Base-by-base conservation (phyloP, 2,113 vertebrate genomes). In the Onychostruthus taczanowskii region DNA sequence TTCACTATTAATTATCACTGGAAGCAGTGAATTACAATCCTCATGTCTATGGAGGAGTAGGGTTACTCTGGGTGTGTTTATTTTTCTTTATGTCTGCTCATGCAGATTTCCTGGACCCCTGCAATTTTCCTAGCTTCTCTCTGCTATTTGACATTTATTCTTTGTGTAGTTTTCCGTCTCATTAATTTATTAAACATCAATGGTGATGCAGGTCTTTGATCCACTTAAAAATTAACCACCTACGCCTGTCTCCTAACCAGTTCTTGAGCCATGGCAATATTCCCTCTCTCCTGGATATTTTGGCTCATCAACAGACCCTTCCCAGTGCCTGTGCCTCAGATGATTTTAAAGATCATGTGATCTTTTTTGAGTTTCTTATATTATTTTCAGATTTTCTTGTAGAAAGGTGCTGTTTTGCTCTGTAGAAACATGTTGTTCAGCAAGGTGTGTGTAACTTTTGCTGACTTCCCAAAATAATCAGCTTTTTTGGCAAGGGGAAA, bases 111-210 rank as follows among this genome's bases (percentile, higher is more conserved):
- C 66, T 46, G 66, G 50, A 26, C 53, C 47, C 74, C 69, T 76
- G 84, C 64, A 75, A 44, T 72, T 94, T 67, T 87, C 78, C 76
- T 41, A 30, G 72, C 55, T 74, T 70, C 61, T 84, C 30, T 70
- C 44, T 64, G 47, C 19, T 61, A 31, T 72, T 84, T 87, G 74
- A 81, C 77, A 24, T 63, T 91, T 81, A 78, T 64, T 87, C 66
- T 78, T 72, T 39, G 22, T 33, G 61, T 82, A 47, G 41, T 93
- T 91, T 95, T 89, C 80, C 79, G 49, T 67, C 44, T 89, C 56
- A 75, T 90, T 93, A 89, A 89, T 89, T 87, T 77, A 81, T 97
- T 89, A 95, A 95, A 61, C 72, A 67, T 74, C 76, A 84, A 5
- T 2, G 3, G 56, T 81, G 77, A 92, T 59, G 24, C 46, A 74